Percentiles rank a stretch among this genome's conserved stretches.
phyloP scores from a whole-genome alignment of 2,888 invertebrate species.

The Elysia crispata region DNA sequence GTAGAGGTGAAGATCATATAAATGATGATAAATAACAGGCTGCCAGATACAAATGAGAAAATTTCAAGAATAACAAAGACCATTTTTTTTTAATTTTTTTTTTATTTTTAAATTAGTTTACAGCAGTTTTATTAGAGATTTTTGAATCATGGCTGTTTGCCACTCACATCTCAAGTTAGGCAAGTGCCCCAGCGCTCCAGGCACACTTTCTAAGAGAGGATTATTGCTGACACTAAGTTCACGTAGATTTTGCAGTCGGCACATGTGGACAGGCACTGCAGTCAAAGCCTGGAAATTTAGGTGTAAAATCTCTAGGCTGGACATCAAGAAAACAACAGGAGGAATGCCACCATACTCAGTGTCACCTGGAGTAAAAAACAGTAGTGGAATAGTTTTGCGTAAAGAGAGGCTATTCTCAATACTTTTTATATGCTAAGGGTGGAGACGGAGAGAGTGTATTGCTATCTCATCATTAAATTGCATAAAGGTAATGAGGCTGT shows the following conservation, averaged over 20 bases:
- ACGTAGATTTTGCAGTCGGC: conserved; percentile 62
- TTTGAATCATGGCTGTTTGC: no score
- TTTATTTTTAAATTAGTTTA: no score
- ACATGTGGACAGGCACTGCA: conserved; percentile 66
- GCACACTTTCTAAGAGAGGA: conserved; percentile 64
- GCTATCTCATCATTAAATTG: not conserved
- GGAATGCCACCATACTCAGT: conserved; percentile 67
- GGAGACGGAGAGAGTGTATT: no score
- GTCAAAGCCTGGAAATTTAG: conserved; percentile 69
- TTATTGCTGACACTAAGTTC: conserved; percentile 62
- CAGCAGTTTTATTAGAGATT: no score
- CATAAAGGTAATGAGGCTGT: no score
- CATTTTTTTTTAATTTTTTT: no score
- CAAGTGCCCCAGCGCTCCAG: conserved; percentile 63
- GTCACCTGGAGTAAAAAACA: conserved; percentile 49
- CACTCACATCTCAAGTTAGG: conserved; percentile 65
- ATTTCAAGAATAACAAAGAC: no score
- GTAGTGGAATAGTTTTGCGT: not conserved
- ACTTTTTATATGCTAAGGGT: no score
- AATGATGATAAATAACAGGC: no score
- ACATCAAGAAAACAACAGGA: conserved; percentile 62
- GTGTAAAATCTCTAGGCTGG: conserved; percentile 60
- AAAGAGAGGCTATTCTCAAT: no score
- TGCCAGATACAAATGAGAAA: no score
- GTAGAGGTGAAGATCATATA: no score